These are phyloP conservation scores for Nyctereutes procyonoides DNA, from an alignment of 2,113 vertebrate genomes.

Conservation along the genomic window DNA sequence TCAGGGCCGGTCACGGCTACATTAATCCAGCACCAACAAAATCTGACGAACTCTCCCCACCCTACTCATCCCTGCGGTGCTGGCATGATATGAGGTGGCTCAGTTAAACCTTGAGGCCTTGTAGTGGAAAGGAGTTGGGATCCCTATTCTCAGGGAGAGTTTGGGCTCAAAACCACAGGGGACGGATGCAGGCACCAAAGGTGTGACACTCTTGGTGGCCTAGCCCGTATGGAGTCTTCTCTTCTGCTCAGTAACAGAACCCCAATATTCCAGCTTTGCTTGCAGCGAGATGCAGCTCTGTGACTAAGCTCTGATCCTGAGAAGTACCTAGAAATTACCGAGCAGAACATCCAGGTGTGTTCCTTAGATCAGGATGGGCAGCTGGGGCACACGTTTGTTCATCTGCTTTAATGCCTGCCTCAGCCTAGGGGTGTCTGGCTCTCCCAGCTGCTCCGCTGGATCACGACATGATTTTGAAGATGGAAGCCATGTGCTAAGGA, in stretches of 20 bases:
- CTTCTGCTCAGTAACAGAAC: background rate
- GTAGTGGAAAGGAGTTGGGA: background rate
- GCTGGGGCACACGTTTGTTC: background rate
- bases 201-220: too few relatives aligned
- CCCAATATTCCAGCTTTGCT: background rate
- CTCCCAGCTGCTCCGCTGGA: background rate
- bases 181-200: background rate
- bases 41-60: background rate
- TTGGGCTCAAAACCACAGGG: background rate
- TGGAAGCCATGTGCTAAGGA: background rate
- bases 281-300: accelerated
- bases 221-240: background rate
- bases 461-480: background rate
- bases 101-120: background rate
- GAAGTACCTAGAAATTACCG: background rate
- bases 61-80: background rate
- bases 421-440: background rate
- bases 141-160: background rate
- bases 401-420: background rate
- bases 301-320: background rate
- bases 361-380: background rate
- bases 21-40: background rate
- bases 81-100: background rate
- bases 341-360: background rate
- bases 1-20: background rate